Evolutionary conservation across 2,888 invertebrate genomes (phyloP), one percentile per base, ranked within the genome.

Genomic region (Pterostichus madidus): DNA sequence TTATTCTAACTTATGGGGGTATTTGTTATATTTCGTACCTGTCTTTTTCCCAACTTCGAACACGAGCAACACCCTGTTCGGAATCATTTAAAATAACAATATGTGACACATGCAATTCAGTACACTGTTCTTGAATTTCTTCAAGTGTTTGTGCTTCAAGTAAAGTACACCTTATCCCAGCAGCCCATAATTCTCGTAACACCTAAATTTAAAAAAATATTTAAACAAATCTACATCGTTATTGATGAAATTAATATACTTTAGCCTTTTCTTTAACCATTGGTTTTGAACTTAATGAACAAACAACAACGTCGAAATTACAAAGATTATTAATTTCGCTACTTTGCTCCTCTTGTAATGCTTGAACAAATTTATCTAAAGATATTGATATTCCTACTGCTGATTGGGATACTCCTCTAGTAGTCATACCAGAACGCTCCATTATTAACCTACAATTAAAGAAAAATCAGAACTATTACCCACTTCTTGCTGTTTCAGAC

Each of bases 321-420:
- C 85, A 81, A 13, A 90, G 89, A 2, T 89, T 89, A 83, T 89
- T 90, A 86, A 84, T 86, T 13, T 93, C 91, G 86, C 91, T 89
- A 86, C 92, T 89, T 86, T 91, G 85, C 86, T 91, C 89, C 83
- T 92, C 91, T 32, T 91, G 90, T n/a, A 94, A 89, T 0, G 93
- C 92, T 71, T 92, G 91, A 0, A 94, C 93, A 85, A 97, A 91
- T 86, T 95, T 93, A 86, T 98, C 98, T 83, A 98, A 89, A 0
- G 95, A 96, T 87, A 98, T 93, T 4, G 97, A 97, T 85, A 98
- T 93, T 0, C 98, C 98, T 0, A 95, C 96, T 0, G 96, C 96
- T 44, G 91, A 91, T 85, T 93, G 93, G 39, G 88, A 88, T 0
- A 87, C 86, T 73, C 90, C 89, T 61, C 87, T 89, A 68, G 86